Base-by-base conservation (phyloP, 2,797 vertebrate species). In the Pterois miles region DNA sequence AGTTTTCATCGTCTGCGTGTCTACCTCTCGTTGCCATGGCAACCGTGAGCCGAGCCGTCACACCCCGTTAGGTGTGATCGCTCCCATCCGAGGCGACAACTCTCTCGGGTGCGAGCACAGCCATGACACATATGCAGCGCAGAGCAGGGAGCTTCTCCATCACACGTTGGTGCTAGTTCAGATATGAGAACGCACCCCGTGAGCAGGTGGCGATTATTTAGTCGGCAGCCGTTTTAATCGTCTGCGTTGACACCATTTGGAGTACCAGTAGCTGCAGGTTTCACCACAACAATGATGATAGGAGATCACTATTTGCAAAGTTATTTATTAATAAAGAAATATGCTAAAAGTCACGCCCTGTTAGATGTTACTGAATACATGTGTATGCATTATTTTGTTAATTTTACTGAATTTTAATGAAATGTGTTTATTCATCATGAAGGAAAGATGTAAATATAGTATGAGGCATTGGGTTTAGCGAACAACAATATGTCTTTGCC, bases 61-160 rank as follows among this genome's bases (percentile, higher is more conserved):
- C 53, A 77, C 71, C 65, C n/a, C 6, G 12, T 83, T 70, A 52
- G 66, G 74, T 80, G 85, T 60, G 80, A 88, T 76, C 33, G 11
- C 87, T 85, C 74, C 65, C 18, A 58, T 75, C 65, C 11, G 6
- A 78, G 68, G 78, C 23, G 10, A 31, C 75, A 56, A 13, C 31
- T 53, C 36, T 52, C 64, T 22, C 20, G 6, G 70, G 65, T 46
- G 43, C 13, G 43, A 60, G 43, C 50, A 2, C 33, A 56, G 64
- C 48, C 33, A 0, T 29, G 13, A 10, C 20, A 23, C 63, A 72
- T 16, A 40, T 8, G 18, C n/a, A 40, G 53, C 31, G 50, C 67
- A 63, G 18, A 83, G 57, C 1, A 53, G 50, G 68, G 57, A 74
- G 62, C 36, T 64, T 79, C 79, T 83, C 25, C 20, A 1, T 60